Evolutionary conservation across 1,140 invertebrate species (phyloP), one percentile per base, ranked within the genome.

Genomic region (Bombyx mandarina): DNA sequence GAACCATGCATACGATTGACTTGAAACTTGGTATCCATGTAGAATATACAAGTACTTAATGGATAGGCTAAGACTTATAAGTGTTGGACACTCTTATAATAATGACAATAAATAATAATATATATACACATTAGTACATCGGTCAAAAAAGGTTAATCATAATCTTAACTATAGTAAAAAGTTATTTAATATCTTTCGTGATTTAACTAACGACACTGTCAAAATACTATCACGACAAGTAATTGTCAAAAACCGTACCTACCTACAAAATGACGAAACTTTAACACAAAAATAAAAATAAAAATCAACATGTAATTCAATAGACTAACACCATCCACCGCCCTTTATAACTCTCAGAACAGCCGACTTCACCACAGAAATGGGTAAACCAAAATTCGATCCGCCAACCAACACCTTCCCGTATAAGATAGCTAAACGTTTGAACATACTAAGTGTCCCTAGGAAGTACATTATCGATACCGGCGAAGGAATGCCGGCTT

Each of bases 371-470:
- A 22, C 22, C 43, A 22, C 8, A 62, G 72, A 54, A 44, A 86
- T 86, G 82, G 73, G 66, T 45, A 86, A 81, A 43, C 71, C 74
- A 5, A 76, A 77, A 45, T 74, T 61, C 49, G 82, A 86, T 56
- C 70, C 61, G 4, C 82, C 82, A 0, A 79, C 80, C 0, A 51
- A 8, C 8, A 73, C 70, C 5, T 86, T 75, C 35, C 81, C 80
- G 0, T 85, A 85, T 63, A 83, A 79, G 57, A 84, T 86, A 61
- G 45, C 62, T 0, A 79, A 63, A 51, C 66, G 83, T 42, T 56
- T 79, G 45, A 83, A 85, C 52, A 63, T 78, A 6, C 58, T 86
- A 35, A 83, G 83, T 57, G 59, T 77, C 0, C 80, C 83, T 1
- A 68, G 70, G 8, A 70, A 60, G 22, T 67, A 69, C 42, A 75